Conservation (phyloP, 2,888 invertebrate genomes). For the Aphodius sticticus region DNA sequence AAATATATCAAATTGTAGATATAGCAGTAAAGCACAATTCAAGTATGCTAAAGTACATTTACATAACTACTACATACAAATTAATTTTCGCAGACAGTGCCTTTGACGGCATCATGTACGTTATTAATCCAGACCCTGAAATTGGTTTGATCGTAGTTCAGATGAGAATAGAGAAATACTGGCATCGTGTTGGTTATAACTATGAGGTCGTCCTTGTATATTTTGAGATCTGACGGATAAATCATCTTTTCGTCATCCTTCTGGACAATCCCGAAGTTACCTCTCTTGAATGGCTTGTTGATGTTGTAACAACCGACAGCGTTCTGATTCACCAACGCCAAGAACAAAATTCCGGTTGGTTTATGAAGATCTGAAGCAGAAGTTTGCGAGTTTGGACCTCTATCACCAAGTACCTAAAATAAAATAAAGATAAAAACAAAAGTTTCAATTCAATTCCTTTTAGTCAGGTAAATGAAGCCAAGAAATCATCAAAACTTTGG, state of each 20-base stretch:
- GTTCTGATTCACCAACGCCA: slow-evolving; percentile 74
- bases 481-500: too few relatives aligned
- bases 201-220: slow-evolving; percentile 72
- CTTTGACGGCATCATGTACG: slow-evolving; percentile 56
- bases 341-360: slow-evolving; percentile 70
- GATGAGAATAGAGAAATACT: slow-evolving; percentile 68
- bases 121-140: slow-evolving; percentile 68
- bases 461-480: too few relatives aligned
- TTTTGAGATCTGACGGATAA: slow-evolving; percentile 75
- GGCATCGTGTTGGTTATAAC: slow-evolving; percentile 74
- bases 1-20: too few relatives aligned
- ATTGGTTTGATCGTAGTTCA: slow-evolving; percentile 69
- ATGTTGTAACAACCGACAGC: slow-evolving; percentile 82
- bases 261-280: slow-evolving; percentile 67
- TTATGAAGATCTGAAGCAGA: slow-evolving; percentile 74
- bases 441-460: too few relatives aligned
- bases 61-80: not conserved
- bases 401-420: slow-evolving; percentile 66
- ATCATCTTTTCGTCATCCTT: slow-evolving; percentile 69
- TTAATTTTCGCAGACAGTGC: slow-evolving; percentile 51
- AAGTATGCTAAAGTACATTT: too few relatives aligned
- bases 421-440: not conserved
- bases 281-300: slow-evolving; percentile 60
- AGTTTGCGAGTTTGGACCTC: slow-evolving; percentile 72
- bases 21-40: too few relatives aligned